These are phyloP conservation scores for Ibycter americanus DNA, from an alignment of 2,797 vertebrate genomes.

Conservation along the genomic window DNA sequence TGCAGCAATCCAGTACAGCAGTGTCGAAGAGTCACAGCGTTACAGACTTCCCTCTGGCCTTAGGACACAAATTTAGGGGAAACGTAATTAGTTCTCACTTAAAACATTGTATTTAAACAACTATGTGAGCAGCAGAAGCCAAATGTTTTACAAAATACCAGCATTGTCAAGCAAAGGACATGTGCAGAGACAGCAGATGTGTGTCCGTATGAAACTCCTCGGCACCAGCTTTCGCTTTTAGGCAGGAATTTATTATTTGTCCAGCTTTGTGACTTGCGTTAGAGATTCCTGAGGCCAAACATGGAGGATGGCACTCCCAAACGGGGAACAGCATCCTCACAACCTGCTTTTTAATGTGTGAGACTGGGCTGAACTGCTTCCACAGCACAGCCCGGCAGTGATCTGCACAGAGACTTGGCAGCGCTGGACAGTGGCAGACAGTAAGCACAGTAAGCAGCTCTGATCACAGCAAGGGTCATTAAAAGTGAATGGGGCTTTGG, in stretches of 20 bases:
- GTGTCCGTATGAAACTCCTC: not conserved
- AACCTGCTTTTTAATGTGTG: not conserved
- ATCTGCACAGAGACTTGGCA: not conserved
- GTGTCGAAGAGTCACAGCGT: accelerated
- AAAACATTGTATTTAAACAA: not conserved
- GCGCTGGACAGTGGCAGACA: not conserved
- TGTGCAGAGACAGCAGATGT: accelerated
- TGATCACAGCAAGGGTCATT: not conserved
- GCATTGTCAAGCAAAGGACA: not conserved
- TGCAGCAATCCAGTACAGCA: not conserved
- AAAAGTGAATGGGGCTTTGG: not conserved
- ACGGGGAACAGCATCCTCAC: accelerated
- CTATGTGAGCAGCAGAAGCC: not conserved
- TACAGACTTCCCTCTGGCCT: not conserved
- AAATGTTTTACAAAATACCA: not conserved
- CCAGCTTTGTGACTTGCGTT: not conserved
- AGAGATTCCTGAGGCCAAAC: not conserved
- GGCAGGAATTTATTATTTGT: not conserved
- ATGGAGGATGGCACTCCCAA: not conserved
- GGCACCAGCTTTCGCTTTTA: not conserved
- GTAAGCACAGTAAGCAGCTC: not conserved
- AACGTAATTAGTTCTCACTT: not conserved
- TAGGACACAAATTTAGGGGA: not conserved
- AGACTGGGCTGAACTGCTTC: not conserved
- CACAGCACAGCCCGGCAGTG: not conserved